Conservation (phyloP, 2,113 vertebrate species). For the Aspidoscelis tigris region DNA sequence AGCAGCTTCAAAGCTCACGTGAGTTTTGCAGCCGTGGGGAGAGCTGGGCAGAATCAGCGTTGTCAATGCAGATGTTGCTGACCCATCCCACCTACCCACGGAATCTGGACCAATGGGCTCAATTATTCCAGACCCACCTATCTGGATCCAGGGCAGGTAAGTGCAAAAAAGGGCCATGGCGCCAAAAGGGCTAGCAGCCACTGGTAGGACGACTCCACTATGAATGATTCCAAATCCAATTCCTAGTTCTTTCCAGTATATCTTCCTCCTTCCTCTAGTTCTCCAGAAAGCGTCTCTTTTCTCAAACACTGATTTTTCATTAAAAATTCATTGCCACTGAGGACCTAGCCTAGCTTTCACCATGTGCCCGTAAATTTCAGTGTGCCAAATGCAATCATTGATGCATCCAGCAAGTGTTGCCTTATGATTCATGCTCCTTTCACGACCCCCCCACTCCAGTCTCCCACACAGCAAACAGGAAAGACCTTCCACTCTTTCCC, state of each 20-base stretch:
- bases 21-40: too few relatives aligned
- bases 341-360: slow-evolving; percentile 2
- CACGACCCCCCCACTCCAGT: not conserved
- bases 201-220: too few relatives aligned
- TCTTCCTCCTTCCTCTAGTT: not conserved
- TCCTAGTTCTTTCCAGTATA: not conserved
- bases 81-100: too few relatives aligned
- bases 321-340: not conserved
- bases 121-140: too few relatives aligned
- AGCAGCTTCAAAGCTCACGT: too few relatives aligned
- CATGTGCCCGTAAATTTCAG: not conserved
- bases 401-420: slow-evolving; percentile 7
- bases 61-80: too few relatives aligned
- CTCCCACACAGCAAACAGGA: slow-evolving; percentile 2
- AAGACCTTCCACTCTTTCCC: slow-evolving; percentile 24
- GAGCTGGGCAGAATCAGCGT: too few relatives aligned
- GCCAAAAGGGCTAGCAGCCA: too few relatives aligned
- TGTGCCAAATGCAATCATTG: not conserved
- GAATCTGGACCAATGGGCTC: too few relatives aligned
- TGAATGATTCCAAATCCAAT: too few relatives aligned
- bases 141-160: too few relatives aligned
- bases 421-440: not conserved
- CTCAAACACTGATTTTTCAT: not conserved
- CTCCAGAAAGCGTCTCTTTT: not conserved
- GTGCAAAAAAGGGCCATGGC: too few relatives aligned